Percentiles rank a stretch among this genome's conserved stretches.
phyloP scores from a whole-genome alignment of 1,140 invertebrate species.

The Drosophila kanapiae region DNA sequence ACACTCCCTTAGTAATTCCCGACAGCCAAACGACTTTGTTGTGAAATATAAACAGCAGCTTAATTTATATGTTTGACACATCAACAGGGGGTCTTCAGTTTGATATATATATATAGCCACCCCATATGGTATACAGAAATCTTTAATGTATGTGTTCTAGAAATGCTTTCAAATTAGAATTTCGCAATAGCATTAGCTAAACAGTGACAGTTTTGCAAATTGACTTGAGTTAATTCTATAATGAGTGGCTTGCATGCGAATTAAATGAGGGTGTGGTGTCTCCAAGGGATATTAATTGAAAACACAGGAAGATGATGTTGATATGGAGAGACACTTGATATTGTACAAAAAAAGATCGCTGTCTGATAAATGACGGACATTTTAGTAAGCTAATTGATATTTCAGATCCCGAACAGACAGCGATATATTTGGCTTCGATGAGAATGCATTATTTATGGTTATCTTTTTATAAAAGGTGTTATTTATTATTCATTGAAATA shows the following conservation, averaged over 20 bases:
- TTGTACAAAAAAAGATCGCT: neutral
- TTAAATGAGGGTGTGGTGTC: constrained; percentile 25
- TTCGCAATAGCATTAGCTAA: constrained; percentile 39
- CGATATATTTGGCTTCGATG: neutral
- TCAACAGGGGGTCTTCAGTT: constrained; percentile 22
- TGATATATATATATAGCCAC: constrained; percentile 13
- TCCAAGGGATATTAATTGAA: constrained; percentile 31
- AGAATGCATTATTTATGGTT: constrained; percentile 7
- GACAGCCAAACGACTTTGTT: constrained; percentile 17
- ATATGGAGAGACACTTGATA: constrained; percentile 5
- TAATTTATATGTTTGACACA: constrained; percentile 31
- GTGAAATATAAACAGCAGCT: constrained; percentile 22
- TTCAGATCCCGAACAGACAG: neutral
- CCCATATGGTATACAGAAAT: neutral
- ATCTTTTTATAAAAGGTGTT: neutral
- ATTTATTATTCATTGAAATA: neutral
- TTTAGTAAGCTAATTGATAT: constrained; percentile 22
- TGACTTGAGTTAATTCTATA: constrained; percentile 30
- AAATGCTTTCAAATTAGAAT: constrained; percentile 39
- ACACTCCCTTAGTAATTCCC: constrained; percentile 1
- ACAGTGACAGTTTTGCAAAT: constrained; percentile 37
- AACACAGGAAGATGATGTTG: constrained; percentile 2
- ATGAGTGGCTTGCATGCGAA: constrained; percentile 41
- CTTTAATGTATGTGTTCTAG: constrained; percentile 26
- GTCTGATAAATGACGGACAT: constrained; percentile 5